Evolutionary conservation across 2,888 invertebrate genomes (phyloP).

Genomic region (Myopa testacea): DNA sequence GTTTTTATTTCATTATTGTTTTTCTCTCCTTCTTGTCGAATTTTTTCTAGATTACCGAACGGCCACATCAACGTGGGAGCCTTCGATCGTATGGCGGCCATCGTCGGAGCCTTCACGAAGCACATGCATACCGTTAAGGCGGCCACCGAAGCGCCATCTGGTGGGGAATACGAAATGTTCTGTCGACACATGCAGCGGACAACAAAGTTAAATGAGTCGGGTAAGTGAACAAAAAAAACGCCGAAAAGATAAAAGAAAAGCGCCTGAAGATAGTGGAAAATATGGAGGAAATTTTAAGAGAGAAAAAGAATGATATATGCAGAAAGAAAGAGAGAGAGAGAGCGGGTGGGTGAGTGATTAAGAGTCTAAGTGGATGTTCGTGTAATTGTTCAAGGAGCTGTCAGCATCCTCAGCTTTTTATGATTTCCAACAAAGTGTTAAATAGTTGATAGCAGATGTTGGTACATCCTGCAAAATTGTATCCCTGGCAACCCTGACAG

Average conservation of each 20-base stretch:
- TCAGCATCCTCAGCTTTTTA: background rate
- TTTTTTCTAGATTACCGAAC: slow-evolving; percentile 76
- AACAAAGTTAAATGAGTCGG: slow-evolving; percentile 65
- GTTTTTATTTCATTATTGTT: slow-evolving; percentile 2
- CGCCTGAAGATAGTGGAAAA: background rate
- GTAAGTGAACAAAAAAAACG: slow-evolving; percentile 56
- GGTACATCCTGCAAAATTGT: background rate
- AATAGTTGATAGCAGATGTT: background rate
- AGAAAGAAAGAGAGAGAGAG: background rate
- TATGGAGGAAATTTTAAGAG: background rate
- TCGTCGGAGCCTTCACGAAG: slow-evolving; percentile 68
- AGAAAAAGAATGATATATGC: background rate
- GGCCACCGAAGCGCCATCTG: slow-evolving; percentile 50
- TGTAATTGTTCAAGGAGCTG: background rate
- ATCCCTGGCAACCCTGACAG: background rate
- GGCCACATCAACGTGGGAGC: slow-evolving; percentile 84
- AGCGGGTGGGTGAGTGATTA: background rate
- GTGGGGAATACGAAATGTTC: slow-evolving; percentile 64
- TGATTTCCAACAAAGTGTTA: no score
- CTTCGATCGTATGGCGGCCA: slow-evolving; percentile 68
- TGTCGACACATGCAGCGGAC: slow-evolving; percentile 67
- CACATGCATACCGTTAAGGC: slow-evolving; percentile 67
- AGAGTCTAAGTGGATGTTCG: background rate
- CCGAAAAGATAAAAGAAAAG: background rate
- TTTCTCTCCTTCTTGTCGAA: slow-evolving; percentile 45